Base-by-base conservation (phyloP, 2,797 vertebrate genomes). In the Linurgus olivaceus region DNA sequence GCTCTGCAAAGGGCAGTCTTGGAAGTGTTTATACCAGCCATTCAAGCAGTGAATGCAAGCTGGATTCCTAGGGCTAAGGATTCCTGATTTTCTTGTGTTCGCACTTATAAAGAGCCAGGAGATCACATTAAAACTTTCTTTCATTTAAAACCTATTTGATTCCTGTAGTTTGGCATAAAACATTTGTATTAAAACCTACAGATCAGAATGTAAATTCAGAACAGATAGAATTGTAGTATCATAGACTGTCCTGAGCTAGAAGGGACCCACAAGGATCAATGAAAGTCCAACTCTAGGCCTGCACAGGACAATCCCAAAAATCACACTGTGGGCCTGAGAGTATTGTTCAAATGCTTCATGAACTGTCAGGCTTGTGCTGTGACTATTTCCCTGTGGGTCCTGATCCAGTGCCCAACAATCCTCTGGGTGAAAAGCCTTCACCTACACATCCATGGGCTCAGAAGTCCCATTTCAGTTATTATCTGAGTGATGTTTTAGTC, bases 61-160 rank as follows among this genome's bases (percentile, higher is more conserved):
- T 0, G 0, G 62, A 38, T 71, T 25, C 6, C 6, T 17, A n/a
- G 28, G 13, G 7, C 40, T 78, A 63, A 50, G 6, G 11, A 24
- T 3, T 55, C 17, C 28, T 77, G 4, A n/a, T 77, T n/a, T 13
- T 71, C 29, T 50, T 62, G 4, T 33, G 23, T 33, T 62, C 59
- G 14, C 19, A 79, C 29, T 68, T 62, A 50, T 7, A 70, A 28
- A 70, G 17, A 70, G 2, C 1, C 5, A 66, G 48, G 17, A 66
- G 33, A 51, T 7, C 25, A 19, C 18, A 52, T 45, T 35, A 74
- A 66, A 61, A n/a, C 2, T 35, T 45, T 13, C 31, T 65, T 86
- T 82, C 4, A 25, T 72, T 40, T 68, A 47, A 48, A 28, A 17
- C 5, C 4, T 23, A 19, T 71, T 66, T 58, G 3, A 50, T 40